Evolutionary conservation across 2,113 vertebrate species (phyloP).

Genomic region (Mustela lutreola): DNA sequence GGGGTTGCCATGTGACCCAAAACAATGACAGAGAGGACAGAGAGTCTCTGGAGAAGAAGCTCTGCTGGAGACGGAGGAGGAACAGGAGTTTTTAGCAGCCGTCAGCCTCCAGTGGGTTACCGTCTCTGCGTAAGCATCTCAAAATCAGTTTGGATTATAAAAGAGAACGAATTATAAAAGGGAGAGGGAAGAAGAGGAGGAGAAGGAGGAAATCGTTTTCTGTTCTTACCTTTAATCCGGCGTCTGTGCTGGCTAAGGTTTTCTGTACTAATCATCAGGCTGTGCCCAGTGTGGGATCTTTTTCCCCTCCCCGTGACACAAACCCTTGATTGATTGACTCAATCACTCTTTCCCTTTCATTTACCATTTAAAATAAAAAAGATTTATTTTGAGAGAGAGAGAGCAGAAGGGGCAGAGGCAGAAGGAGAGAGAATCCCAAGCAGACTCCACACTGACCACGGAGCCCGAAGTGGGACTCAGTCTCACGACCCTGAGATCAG

Average conservation of each 20-base stretch:
- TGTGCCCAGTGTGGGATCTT: background rate
- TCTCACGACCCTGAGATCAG: background rate
- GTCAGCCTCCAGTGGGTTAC: background rate
- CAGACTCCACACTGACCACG: background rate
- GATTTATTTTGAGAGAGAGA: background rate
- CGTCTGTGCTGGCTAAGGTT: background rate
- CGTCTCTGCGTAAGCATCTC: background rate
- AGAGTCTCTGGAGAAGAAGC: background rate
- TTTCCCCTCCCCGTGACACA: background rate
- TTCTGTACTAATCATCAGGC: background rate
- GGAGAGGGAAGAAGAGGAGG: background rate
- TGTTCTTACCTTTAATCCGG: background rate
- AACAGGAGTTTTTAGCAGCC: background rate
- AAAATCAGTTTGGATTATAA: background rate
- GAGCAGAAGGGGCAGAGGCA: background rate
- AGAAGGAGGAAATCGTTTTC: background rate
- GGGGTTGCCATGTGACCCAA: background rate
- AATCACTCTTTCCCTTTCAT: background rate
- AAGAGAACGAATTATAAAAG: background rate
- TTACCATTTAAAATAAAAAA: background rate
- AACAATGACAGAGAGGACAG: background rate
- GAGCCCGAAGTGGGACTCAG: too few species aligned
- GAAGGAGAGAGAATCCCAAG: background rate
- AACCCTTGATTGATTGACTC: too few species aligned
- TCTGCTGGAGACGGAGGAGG: background rate